Evolutionary conservation across 2,888 invertebrate species (phyloP).

Genomic region (Endotricha flammealis): DNA sequence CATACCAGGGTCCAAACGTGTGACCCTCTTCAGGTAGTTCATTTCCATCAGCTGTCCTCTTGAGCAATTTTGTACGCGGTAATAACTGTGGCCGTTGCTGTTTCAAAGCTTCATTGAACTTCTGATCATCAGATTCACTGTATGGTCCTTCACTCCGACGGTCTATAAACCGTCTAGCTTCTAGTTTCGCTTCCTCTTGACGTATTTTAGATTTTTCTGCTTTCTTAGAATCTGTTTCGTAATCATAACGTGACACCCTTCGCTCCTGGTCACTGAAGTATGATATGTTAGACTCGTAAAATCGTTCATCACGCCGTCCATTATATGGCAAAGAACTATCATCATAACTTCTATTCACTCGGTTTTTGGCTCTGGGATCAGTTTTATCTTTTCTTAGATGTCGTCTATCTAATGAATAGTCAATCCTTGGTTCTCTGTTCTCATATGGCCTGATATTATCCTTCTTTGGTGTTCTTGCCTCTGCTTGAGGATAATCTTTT

Average conservation of each 20-base stretch:
- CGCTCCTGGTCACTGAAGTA: conserved; percentile 68
- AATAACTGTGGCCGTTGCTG: conserved; percentile 78
- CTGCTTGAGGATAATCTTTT: conserved; percentile 62
- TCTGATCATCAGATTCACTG: conserved; percentile 76
- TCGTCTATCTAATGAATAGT: conserved; percentile 67
- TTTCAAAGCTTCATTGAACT: conserved; percentile 72
- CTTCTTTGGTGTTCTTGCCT: conserved; percentile 56
- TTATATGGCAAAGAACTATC: conserved; percentile 65
- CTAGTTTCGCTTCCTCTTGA: conserved; percentile 68
- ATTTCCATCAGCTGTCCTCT: conserved; percentile 69
- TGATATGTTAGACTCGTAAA: conserved; percentile 68
- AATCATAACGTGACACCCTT: conserved; percentile 61
- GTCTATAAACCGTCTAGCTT: conserved; percentile 60
- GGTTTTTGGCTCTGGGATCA: conserved; percentile 47
- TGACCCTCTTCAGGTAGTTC: conserved; percentile 80
- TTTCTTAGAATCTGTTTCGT: conserved; percentile 75
- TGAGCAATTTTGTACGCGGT: conserved; percentile 84
- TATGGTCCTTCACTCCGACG: conserved; percentile 64
- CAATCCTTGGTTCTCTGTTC: conserved; percentile 60
- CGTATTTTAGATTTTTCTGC: conserved; percentile 72
- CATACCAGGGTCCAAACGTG: conserved; percentile 93
- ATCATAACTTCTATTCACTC: conserved; percentile 63
- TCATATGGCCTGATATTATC: conserved; percentile 51
- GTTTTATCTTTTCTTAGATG: conserved; percentile 46
- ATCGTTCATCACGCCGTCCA: conserved; percentile 62